A percentile compares a stretch with the other conserved stretches of the same genome.
Conservation (phyloP, 2,888 invertebrate species). For the Cacoxenus indagator region DNA sequence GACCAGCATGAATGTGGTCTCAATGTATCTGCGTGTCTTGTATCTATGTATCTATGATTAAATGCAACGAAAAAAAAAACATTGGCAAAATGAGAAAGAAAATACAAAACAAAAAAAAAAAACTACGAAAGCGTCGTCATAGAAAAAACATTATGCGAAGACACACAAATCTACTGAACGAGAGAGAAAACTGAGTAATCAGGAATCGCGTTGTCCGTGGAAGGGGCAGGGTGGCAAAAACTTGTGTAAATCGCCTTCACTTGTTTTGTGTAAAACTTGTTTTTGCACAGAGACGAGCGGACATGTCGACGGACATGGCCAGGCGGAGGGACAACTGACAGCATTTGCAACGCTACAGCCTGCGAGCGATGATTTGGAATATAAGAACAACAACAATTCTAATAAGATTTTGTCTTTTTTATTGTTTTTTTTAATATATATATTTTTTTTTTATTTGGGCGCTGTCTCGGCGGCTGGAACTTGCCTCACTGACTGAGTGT, state of each 20-base stretch:
- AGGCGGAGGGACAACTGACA: not conserved
- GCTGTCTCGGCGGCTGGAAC: not conserved
- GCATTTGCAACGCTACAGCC: not conserved
- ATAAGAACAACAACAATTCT: no score
- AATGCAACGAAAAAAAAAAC: conserved; percentile 1
- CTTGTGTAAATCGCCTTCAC: no score
- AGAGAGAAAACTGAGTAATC: conserved; percentile 35
- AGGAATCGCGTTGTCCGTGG: not conserved
- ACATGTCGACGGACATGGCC: not conserved
- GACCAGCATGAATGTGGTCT: not conserved
- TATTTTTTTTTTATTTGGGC: conserved; percentile 38
- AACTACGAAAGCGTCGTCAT: conserved; percentile 46
- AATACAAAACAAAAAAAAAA: conserved; percentile 24
- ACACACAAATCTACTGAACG: conserved; percentile 69
- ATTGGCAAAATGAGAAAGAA: not conserved
- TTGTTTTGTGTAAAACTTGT: not conserved
- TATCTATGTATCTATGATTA: conserved; percentile 22
- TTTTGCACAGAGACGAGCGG: not conserved
- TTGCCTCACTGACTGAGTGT: not conserved
- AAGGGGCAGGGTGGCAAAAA: not conserved
- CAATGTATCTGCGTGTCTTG: not conserved
- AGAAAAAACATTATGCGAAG: conserved; percentile 68
- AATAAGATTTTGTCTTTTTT: not conserved
- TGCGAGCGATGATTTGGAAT: no score
- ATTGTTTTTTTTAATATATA: conserved; percentile 39